Evolutionary conservation across 1,140 invertebrate species (phyloP), one percentile per base, ranked within the genome.

Genomic region (Eufriesea mexicana): DNA sequence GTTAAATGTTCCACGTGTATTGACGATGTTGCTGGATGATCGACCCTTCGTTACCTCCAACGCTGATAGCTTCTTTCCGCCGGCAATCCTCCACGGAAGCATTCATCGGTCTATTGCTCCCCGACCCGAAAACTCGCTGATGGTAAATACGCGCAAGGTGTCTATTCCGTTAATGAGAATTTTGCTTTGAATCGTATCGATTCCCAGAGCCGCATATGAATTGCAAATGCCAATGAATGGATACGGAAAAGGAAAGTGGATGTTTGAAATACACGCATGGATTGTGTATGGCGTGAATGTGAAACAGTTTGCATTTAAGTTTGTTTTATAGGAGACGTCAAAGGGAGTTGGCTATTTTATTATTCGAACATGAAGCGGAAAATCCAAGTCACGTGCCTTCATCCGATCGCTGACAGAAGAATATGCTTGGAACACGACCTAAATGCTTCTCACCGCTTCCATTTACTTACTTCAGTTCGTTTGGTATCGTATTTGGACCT

Each of bases 161-260:
- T 42, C 66, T 68, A 25, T 68, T 16, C 42, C 42, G 35, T 68
- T 68, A 25, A 68, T 49, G 42, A 67, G 23, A 67, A 67, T 23
- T 45, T 67, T 23, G 23, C 12, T 45, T 67, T n/a, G 42, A 16
- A 47, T 4, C n/a, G 9, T 23, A 23, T 47, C 25, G 8, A n/a
- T 9, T 16, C 23, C 16, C 23, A 5, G 42, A 66, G 20, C 16
- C 62, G 42, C 14, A 23, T 12, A 5, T 20, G 14, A 67, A 7
- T 12, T 23, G 2, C 14, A 47, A 62, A n/a, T 10, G 5, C n/a
- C 10, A 12, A 12, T 25, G 23, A 47, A 47, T 47, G n/a, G n/a
- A 42, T 14, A 35, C 28, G 10, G 7, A 68, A 25, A 18, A 14
- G 2, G n/a, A 68, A 10, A 51, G 28, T 42, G 14, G 12, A n/a